Evolutionary conservation across 2,797 vertebrate species (phyloP).

Genomic region (Siniperca scherzeri): DNA sequence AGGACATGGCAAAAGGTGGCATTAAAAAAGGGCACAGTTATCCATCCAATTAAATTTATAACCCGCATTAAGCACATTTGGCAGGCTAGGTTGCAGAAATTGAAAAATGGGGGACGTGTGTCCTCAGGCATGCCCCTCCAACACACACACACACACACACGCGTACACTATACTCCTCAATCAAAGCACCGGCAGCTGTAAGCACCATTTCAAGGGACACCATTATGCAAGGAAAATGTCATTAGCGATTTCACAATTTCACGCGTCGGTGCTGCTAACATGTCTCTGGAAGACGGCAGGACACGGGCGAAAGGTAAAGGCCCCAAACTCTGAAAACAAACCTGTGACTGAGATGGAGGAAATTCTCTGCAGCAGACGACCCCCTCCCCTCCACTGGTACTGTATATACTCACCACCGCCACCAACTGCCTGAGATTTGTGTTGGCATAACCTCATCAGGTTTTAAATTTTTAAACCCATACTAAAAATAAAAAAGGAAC

Average conservation of each 20-base stretch:
- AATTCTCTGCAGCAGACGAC: not conserved
- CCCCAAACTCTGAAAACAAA: constrained; percentile 43
- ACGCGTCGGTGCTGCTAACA: constrained; percentile 66
- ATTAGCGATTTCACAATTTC: constrained; percentile 83
- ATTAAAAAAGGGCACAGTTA: constrained; percentile 55
- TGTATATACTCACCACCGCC: not conserved
- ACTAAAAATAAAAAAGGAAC: not conserved
- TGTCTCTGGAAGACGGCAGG: constrained; percentile 59
- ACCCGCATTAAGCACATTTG: constrained; percentile 66
- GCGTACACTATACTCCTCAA: constrained; percentile 47
- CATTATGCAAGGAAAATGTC: constrained; percentile 79
- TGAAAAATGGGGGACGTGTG: constrained; percentile 69
- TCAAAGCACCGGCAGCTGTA: constrained; percentile 70
- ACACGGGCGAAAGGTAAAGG: constrained; percentile 48
- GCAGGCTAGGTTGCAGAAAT: constrained; percentile 61
- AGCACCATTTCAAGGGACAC: constrained; percentile 67
- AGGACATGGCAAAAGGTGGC: constrained; percentile 59
- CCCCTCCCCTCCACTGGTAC: not conserved
- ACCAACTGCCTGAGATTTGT: not conserved
- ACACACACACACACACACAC: constrained; percentile 39
- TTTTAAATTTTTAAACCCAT: not conserved
- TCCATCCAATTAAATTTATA: constrained; percentile 75
- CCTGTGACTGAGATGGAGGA: constrained; percentile 30
- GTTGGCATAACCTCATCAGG: not conserved
- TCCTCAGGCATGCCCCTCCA: constrained; percentile 53